Conservation (phyloP, 2,113 vertebrate genomes). For the Holacanthus passer region DNA sequence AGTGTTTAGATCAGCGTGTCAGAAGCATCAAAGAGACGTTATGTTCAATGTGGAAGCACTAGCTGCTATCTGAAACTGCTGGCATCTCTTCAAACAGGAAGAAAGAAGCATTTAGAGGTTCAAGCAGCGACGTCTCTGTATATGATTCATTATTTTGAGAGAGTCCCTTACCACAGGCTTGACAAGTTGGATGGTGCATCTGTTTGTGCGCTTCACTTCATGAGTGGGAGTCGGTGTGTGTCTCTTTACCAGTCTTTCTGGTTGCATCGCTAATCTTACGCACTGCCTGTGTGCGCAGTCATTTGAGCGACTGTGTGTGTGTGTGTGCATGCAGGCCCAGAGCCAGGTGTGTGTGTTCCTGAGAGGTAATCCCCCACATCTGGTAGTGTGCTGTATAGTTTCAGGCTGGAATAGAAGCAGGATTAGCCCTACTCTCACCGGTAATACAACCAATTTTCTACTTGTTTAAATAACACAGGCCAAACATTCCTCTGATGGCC, state of each 20-base stretch:
- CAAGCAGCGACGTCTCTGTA: constrained; percentile 16
- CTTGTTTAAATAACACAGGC: constrained; percentile 68
- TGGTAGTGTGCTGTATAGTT: constrained; percentile 63
- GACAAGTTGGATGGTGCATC: constrained; percentile 33
- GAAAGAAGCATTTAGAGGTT: constrained; percentile 43
- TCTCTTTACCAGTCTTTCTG: constrained; percentile 7
- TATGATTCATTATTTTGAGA: constrained; percentile 49
- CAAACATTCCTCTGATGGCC: constrained; percentile 60
- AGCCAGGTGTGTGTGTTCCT: constrained; percentile 57
- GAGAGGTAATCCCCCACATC: constrained; percentile 70
- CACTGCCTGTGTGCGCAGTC: not conserved
- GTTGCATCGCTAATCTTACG: constrained; percentile 40
- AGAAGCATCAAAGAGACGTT: constrained; percentile 60
- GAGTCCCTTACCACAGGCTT: constrained; percentile 23
- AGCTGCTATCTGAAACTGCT: constrained; percentile 36
- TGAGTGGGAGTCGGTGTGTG: constrained; percentile 8
- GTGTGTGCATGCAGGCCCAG: constrained; percentile 25
- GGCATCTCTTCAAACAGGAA: constrained; percentile 53
- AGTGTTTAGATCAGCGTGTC: constrained; percentile 43
- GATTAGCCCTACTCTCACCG: constrained; percentile 67
- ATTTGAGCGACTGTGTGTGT: not conserved
- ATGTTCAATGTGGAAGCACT: constrained; percentile 49
- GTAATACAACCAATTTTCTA: constrained; percentile 72
- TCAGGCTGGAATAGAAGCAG: constrained; percentile 47
- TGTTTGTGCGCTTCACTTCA: constrained; percentile 11